Percentiles rank a stretch among this genome's conserved stretches.
phyloP scores from a whole-genome alignment of 2,113 vertebrate genomes.

The Trogon surrucura region DNA sequence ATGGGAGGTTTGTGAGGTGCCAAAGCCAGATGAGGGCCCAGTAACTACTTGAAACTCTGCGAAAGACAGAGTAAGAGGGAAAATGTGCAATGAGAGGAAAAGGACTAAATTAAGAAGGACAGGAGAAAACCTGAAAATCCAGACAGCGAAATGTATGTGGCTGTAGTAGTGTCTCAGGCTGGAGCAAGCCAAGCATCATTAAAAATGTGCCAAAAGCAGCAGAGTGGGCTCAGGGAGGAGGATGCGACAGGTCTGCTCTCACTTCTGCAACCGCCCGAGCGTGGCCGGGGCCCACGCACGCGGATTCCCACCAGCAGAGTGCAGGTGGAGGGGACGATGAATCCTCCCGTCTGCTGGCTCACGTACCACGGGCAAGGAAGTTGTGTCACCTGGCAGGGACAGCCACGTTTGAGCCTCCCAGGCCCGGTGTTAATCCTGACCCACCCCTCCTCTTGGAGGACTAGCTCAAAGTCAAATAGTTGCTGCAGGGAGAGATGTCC shows the following conservation, averaged over 20 bases:
- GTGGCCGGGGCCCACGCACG: accelerated
- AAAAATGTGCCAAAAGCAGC: neutral
- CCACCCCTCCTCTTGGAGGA: neutral
- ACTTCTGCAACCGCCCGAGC: neutral
- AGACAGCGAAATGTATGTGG: neutral
- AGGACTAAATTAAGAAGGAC: neutral
- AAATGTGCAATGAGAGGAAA: neutral
- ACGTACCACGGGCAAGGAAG: accelerated
- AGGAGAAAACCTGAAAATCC: neutral
- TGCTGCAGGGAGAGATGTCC: neutral
- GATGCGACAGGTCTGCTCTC: neutral
- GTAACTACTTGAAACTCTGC: neutral
- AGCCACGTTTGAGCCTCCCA: neutral
- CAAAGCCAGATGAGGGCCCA: neutral
- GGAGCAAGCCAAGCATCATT: neutral
- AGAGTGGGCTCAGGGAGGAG: neutral
- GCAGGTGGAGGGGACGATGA: neutral
- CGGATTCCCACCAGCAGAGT: accelerated
- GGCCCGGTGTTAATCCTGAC: neutral
- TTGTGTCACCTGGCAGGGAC: accelerated
- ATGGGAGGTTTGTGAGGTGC: neutral
- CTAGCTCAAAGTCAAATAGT: neutral
- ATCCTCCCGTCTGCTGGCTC: neutral
- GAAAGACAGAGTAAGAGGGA: neutral
- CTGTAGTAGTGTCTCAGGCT: neutral